Conservation (phyloP, 2,113 vertebrate genomes). For the Platysternon megacephalum region DNA sequence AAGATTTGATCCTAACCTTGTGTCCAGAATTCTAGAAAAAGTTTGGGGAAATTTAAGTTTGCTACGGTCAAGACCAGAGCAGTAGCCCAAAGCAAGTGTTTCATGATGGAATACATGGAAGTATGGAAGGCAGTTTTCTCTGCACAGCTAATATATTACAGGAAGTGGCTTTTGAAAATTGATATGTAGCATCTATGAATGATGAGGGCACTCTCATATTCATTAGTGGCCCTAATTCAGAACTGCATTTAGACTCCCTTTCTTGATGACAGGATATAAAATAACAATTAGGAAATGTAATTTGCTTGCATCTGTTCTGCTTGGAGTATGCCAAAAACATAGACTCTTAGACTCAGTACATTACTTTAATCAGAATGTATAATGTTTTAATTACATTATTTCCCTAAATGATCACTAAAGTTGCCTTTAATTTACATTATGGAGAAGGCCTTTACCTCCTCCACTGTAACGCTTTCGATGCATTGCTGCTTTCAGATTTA, state of each 20-base stretch:
- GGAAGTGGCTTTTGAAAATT: neutral
- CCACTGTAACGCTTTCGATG: accelerated
- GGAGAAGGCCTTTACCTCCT: neutral
- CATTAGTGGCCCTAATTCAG: neutral
- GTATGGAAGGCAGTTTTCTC: neutral
- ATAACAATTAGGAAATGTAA: conserved; percentile 4
- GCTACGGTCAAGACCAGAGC: neutral
- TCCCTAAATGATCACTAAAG: neutral
- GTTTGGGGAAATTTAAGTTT: accelerated
- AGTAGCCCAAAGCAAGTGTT: neutral
- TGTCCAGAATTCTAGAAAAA: neutral
- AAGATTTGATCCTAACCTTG: neutral
- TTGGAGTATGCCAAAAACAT: neutral
- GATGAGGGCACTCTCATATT: neutral
- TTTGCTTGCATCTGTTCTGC: neutral
- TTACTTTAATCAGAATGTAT: neutral
- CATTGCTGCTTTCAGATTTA: neutral
- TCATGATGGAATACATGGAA: neutral
- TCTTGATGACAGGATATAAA: neutral
- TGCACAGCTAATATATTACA: neutral
- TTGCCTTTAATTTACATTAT: neutral
- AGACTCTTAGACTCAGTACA: neutral
- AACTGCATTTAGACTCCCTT: neutral
- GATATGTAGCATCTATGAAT: neutral
- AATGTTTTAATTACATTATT: neutral